Percentiles rank a stretch among this genome's conserved stretches.
These are phyloP conservation scores for Bradypodion pumilum DNA, from an alignment of 2,797 vertebrate genomes.

Conservation along the genomic window DNA sequence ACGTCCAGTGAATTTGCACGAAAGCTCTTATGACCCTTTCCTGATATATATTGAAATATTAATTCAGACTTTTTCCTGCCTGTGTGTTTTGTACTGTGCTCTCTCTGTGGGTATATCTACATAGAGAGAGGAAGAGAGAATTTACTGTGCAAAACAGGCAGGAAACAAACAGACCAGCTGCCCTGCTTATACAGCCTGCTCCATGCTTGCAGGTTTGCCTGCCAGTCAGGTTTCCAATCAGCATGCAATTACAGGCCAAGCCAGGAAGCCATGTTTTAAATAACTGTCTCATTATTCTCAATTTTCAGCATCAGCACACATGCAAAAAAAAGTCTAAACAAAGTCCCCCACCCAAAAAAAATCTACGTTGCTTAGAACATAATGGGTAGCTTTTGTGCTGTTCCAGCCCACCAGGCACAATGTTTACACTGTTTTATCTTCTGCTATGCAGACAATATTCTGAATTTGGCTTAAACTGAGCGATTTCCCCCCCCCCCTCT, in stretches of 20 bases:
- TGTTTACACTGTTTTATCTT: not conserved
- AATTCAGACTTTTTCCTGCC: too few relatives aligned
- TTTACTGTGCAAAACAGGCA: not conserved
- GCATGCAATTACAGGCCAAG: conserved; percentile 47
- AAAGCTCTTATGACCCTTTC: not conserved
- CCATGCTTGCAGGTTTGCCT: not conserved
- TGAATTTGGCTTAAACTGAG: too few relatives aligned
- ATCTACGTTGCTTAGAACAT: conserved; percentile 40
- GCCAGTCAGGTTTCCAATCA: conserved; percentile 33
- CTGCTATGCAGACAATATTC: too few relatives aligned
- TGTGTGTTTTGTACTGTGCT: too few relatives aligned
- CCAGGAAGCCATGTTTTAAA: conserved; percentile 45
- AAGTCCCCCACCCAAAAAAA: not conserved
- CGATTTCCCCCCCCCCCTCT: too few relatives aligned
- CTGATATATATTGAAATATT: not conserved
- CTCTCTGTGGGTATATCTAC: too few relatives aligned
- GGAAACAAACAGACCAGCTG: not conserved
- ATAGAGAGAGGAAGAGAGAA: not conserved
- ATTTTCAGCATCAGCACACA: conserved; percentile 43
- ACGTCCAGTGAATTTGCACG: not conserved
- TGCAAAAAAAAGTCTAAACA: not conserved
- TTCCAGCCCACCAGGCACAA: fast-evolving
- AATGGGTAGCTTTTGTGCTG: conserved; percentile 40
- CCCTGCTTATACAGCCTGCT: not conserved
- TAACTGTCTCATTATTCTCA: conserved; percentile 52